phyloP scores from a whole-genome alignment of 2,113 vertebrate species.

The Eupsittula cactorum region DNA sequence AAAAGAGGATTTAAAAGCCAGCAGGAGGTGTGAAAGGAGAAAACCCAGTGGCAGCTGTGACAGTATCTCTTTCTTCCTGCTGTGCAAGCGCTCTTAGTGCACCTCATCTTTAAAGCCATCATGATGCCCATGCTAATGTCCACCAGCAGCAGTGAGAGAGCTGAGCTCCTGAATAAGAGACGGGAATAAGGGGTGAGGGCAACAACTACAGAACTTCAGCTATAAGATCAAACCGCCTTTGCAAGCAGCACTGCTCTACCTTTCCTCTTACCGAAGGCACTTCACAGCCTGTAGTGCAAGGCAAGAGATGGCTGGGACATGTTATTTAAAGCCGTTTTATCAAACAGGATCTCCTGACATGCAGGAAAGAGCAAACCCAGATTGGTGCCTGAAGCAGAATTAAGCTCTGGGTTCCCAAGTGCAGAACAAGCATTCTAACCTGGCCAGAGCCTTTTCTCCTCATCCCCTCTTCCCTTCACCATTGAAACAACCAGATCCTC shows the following conservation, averaged over 20 bases:
- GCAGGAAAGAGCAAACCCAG: neutral
- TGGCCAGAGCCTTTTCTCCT: neutral
- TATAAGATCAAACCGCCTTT: neutral
- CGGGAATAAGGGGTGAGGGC: neutral
- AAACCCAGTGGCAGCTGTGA: neutral
- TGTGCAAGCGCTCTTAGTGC: neutral
- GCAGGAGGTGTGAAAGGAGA: neutral
- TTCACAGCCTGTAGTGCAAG: neutral
- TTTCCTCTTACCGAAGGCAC: neutral
- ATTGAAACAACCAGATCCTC: neutral
- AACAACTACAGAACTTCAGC: neutral
- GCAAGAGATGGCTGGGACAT: neutral
- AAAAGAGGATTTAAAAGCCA: neutral
- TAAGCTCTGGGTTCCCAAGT: neutral
- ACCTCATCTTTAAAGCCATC: neutral
- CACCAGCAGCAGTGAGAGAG: neutral
- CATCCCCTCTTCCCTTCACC: neutral
- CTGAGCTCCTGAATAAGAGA: neutral
- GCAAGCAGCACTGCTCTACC: neutral
- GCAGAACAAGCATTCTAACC: neutral
- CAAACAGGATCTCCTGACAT: neutral
- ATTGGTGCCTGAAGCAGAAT: neutral
- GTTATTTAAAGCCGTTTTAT: neutral
- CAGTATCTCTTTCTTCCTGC: neutral
- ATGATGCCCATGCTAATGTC: neutral